phyloP scores from a whole-genome alignment of 2,797 vertebrate species.

The Tokudaia muenninki region DNA sequence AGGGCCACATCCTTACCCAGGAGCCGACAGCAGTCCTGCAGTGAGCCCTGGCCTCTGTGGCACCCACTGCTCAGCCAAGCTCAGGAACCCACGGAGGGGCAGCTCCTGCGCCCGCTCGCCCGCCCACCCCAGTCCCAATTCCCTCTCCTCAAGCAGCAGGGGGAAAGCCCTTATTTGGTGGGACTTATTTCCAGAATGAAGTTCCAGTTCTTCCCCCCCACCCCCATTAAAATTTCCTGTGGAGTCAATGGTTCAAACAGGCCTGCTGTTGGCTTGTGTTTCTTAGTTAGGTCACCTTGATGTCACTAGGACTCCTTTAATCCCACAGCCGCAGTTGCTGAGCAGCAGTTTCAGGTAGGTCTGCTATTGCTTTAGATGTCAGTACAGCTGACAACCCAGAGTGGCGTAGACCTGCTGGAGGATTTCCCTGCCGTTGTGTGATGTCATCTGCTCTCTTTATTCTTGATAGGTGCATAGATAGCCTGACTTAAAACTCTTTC shows the following conservation, averaged over 20 bases:
- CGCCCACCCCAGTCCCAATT: slow-evolving; percentile 63
- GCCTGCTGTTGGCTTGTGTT: background rate
- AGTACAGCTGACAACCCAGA: slow-evolving; percentile 67
- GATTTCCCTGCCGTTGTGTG: slow-evolving; percentile 83
- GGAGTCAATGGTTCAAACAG: slow-evolving; percentile 37
- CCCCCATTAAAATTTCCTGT: slow-evolving; percentile 58
- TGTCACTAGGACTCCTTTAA: slow-evolving; percentile 69
- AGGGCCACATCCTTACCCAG: slow-evolving; percentile 85
- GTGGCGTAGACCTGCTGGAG: slow-evolving; percentile 70
- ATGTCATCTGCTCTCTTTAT: slow-evolving; percentile 81
- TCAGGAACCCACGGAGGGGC: slow-evolving; percentile 27
- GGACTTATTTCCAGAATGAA: slow-evolving; percentile 54
- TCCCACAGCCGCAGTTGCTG: slow-evolving; percentile 74
- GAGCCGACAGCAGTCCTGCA: slow-evolving; percentile 88
- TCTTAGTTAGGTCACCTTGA: slow-evolving; percentile 59
- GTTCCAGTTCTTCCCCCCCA: slow-evolving; percentile 28
- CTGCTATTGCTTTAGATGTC: slow-evolving; percentile 80
- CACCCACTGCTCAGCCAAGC: background rate
- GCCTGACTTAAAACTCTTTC: slow-evolving; percentile 82
- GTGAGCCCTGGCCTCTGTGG: slow-evolving; percentile 81
- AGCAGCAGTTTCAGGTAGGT: slow-evolving; percentile 62
- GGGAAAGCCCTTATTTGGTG: slow-evolving; percentile 70
- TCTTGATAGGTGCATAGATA: slow-evolving; percentile 85
- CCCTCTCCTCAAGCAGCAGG: background rate
- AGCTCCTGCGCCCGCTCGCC: slow-evolving; percentile 60